Evolutionary conservation across 1,140 invertebrate genomes (phyloP).

Genomic region (Sesamia nonagrioides): DNA sequence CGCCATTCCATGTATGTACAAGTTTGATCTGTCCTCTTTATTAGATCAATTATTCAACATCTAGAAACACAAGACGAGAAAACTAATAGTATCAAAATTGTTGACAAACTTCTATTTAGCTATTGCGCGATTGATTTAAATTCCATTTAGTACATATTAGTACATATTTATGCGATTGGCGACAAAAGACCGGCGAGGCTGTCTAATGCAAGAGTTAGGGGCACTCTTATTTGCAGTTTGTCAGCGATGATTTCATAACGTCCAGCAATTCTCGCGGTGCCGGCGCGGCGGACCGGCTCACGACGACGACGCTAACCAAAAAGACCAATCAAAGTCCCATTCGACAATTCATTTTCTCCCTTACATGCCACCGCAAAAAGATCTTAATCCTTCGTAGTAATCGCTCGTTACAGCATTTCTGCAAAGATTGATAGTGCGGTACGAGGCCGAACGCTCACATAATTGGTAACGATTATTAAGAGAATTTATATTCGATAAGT

Average conservation of each 20-base stretch:
- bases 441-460: constrained; percentile 76
- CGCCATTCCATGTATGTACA: background rate
- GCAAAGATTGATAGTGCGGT: constrained; percentile 63
- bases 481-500: constrained; percentile 82
- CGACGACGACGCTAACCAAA: constrained; percentile 55
- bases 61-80: background rate
- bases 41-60: background rate
- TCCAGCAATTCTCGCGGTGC: constrained; percentile 65
- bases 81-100: background rate
- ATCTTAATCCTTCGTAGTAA: constrained; percentile 70
- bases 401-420: constrained; percentile 62
- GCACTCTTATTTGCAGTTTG: constrained; percentile 60
- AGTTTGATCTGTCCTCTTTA: background rate
- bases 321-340: constrained; percentile 68
- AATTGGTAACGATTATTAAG: constrained; percentile 84
- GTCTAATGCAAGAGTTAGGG: constrained; percentile 40
- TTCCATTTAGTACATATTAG: constrained; percentile 39
- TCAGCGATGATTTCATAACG: constrained; percentile 73
- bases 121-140: constrained; percentile 32
- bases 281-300: constrained; percentile 61
- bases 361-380: constrained; percentile 70
- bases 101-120: constrained; percentile 6
- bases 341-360: constrained; percentile 71
- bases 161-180: constrained; percentile 38
- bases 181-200: constrained; percentile 41